Base-by-base conservation (phyloP, 2,113 vertebrate species). In the Dicentrarchus labrax region DNA sequence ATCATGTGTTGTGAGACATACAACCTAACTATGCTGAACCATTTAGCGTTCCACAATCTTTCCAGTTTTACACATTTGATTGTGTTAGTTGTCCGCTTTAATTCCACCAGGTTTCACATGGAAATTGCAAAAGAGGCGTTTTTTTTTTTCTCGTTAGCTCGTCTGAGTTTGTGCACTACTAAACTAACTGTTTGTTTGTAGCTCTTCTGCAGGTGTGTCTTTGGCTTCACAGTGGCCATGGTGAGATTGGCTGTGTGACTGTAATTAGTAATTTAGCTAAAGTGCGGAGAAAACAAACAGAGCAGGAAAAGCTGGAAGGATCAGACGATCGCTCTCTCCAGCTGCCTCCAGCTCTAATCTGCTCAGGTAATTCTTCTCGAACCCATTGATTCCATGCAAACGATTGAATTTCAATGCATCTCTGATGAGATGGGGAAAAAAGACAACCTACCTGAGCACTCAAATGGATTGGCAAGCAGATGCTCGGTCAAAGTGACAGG, bases 211-310 rank as follows among this genome's bases (percentile, higher is more conserved):
- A 96, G 92, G 95, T 95, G 94, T 90, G 88, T 84, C 83, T 91
- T 59, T 85, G 68, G 82, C 88, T 92, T 95, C 62, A 80, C 43
- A 73, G 89, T 86, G 81, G 82, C 86, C 89, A 72, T 57, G 78
- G 91, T 80, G 92, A 95, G 92, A 94, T 94, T 95, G 94, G 90
- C 88, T 91, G 84, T 88, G 93, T 73, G 89, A 92, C 86, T 93
- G 89, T 94, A 94, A 95, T 95, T 94, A 93, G 93, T 95, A 93
- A 95, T 95, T 95, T 95, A 94, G 90, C 88, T 88, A 91, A 94
- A 95, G 92, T 93, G 94, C 67, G 50, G 89, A 56, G 82, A 91
- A 95, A 95, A 94, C 94, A 95, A 96, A 95, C 88, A 90, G 83
- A 85, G 91, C 78, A 80, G 82, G 88, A 90, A 93, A 90, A 91